Percentiles rank a stretch among this genome's conserved stretches.
Evolutionary conservation across 1,140 invertebrate genomes (phyloP).

Genomic region (Oscheius sp.): DNA sequence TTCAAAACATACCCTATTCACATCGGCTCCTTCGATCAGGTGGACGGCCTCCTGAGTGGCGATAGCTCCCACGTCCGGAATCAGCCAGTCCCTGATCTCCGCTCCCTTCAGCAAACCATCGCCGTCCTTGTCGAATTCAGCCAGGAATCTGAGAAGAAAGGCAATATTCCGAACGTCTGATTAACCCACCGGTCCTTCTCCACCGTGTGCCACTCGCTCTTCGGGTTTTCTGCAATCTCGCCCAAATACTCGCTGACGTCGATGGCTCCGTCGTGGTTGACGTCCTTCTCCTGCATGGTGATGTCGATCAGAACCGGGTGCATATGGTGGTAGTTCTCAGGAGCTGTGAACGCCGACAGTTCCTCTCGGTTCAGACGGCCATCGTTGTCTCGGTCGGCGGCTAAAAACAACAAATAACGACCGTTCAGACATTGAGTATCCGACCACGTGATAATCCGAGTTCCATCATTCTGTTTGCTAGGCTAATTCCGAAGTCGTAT

Average conservation of each 20-base stretch:
- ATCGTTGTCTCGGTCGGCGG: constrained; percentile 82
- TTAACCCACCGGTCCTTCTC: constrained; percentile 73
- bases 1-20: constrained; percentile 67
- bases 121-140: constrained; percentile 80
- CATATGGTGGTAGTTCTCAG: constrained; percentile 88
- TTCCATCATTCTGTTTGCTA: too few relatives aligned
- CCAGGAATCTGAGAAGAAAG: constrained; percentile 70
- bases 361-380: constrained; percentile 75
- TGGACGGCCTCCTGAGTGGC: constrained; percentile 86
- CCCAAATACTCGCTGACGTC: constrained; percentile 61
- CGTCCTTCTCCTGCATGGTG: constrained; percentile 80
- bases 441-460: too few relatives aligned
- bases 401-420: constrained; percentile 44
- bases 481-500: too few relatives aligned
- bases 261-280: constrained; percentile 73
- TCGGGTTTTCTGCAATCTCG: constrained; percentile 66
- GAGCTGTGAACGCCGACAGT: constrained; percentile 84
- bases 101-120: constrained; percentile 76
- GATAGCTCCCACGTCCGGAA: constrained; percentile 83
- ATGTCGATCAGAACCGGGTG: constrained; percentile 77
- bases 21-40: constrained; percentile 82
- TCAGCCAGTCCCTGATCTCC: constrained; percentile 84
- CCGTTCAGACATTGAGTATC: background rate
- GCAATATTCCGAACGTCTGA: background rate
- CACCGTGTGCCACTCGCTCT: constrained; percentile 76